These are phyloP conservation scores for Hestina assimilis DNA, from an alignment of 1,140 invertebrate genomes.

Conservation along the genomic window DNA sequence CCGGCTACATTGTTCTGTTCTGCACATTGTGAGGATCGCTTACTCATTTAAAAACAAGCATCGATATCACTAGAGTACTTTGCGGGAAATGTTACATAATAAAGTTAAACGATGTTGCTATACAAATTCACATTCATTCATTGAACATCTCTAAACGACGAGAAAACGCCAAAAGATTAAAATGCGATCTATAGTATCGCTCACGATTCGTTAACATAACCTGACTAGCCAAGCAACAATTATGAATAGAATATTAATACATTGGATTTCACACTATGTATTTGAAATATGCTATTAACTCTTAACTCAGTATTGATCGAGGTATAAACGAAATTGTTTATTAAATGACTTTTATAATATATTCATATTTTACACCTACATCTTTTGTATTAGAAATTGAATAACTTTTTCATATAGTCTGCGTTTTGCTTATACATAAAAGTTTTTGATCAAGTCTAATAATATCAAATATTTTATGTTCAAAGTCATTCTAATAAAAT, in stretches of 20 bases:
- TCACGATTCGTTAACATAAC: slow-evolving; percentile 13
- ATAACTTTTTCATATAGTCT: no score
- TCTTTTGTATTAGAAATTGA: slow-evolving; percentile 18
- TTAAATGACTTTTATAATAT: slow-evolving; percentile 18
- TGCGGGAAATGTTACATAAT: background rate
- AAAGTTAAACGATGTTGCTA: background rate
- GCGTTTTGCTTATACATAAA: no score
- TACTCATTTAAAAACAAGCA: slow-evolving; percentile 1
- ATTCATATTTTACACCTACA: slow-evolving; percentile 22
- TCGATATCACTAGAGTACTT: background rate
- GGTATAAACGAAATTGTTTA: slow-evolving; percentile 16
- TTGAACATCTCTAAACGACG: background rate
- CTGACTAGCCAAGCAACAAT: slow-evolving; percentile 6
- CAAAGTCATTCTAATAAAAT: no score
- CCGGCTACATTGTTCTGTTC: slow-evolving; percentile 2
- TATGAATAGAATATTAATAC: slow-evolving; percentile 18
- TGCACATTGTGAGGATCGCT: background rate
- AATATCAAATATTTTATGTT: no score
- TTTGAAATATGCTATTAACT: slow-evolving; percentile 17
- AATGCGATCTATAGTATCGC: background rate
- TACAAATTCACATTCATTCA: slow-evolving; percentile 1
- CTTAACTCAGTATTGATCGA: slow-evolving; percentile 13
- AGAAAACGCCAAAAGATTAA: background rate
- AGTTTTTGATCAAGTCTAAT: no score
- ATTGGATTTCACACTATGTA: slow-evolving; percentile 18